phyloP scores from a whole-genome alignment of 1,140 invertebrate genomes.

The Stenopsyche tienmushanensis region DNA sequence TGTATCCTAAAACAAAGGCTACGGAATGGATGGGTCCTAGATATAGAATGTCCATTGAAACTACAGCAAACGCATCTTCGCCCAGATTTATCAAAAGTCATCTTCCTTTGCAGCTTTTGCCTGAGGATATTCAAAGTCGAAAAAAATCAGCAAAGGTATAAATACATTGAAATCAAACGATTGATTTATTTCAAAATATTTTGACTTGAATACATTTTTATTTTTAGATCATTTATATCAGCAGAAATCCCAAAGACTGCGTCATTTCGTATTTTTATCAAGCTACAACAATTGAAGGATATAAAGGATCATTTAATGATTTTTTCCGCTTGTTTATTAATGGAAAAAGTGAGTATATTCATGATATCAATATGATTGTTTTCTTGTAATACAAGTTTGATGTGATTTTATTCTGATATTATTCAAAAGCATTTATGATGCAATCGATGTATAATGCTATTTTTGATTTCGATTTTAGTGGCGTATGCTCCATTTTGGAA shows the following conservation, averaged over 20 bases:
- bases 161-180: background rate
- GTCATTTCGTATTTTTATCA: constrained; percentile 75
- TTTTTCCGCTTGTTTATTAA: constrained; percentile 46
- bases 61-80: constrained; percentile 39
- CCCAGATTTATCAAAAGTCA: constrained; percentile 37
- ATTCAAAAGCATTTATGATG: too few species aligned
- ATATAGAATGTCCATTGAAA: too few species aligned
- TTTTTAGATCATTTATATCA: constrained; percentile 70
- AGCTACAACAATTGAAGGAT: constrained; percentile 58
- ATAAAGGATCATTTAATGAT: constrained; percentile 60
- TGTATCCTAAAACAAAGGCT: too few species aligned
- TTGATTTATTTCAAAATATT: background rate
- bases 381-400: background rate
- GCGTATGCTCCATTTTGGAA: constrained; percentile 61
- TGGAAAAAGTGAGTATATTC: background rate
- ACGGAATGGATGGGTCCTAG: too few species aligned
- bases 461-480: constrained; percentile 14
- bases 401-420: too few species aligned
- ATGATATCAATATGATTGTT: background rate
- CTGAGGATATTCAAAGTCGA: constrained; percentile 28
- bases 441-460: too few species aligned
- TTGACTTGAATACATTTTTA: background rate
- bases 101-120: constrained; percentile 49
- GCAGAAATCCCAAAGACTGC: constrained; percentile 75
- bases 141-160: background rate